Evolutionary conservation across 1,140 invertebrate genomes (phyloP), one percentile per base, ranked within the genome.

Genomic region (Tetramorium alpestre): DNA sequence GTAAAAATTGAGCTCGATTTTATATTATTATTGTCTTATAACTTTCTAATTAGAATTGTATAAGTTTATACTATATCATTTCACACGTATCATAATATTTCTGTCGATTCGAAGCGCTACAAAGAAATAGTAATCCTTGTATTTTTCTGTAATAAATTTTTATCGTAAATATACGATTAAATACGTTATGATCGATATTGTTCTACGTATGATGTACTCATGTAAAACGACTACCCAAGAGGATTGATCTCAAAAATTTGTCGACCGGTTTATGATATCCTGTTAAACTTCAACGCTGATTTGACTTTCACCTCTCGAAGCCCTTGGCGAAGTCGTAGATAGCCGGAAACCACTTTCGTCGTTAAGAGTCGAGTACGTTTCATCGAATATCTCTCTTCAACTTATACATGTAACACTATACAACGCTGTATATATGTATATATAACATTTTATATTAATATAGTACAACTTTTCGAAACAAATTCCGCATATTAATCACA

Each of bases 281-380:
- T 93, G 92, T 93, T 93, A 89, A 73, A 77, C 85, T 64, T 89
- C 78, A 81, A 89, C 88, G 88, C 88, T 62, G 86, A 89, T 90
- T 92, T 89, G 86, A 91, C 93, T 93, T 93, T 92, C 92, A 93
- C 93, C 93, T 90, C 82, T 86, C 81, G 70, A 65, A 77, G 85
- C 88, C 90, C 91, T 92, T 90, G 88, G 89, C 90, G 85, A 89
- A 91, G 72, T 85, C 58, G 18, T 47, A 28, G 2, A 33, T 60
- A 69, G 38, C 38, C 56, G 28, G 58, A 80, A 77, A 60, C 28
- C 49, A 75, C 41, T 60, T 75, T 84, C 54, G 54, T 62, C 56
- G 69, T 54, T 25, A 47, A 56, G 3, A 56, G 3, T 51, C 64
- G 64, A 38, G 28, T 16, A 7, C 25, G 62, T 25, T 41, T 51